These are phyloP conservation scores for Poecilia wingei DNA, from an alignment of 2,797 vertebrate species.

Conservation along the genomic window DNA sequence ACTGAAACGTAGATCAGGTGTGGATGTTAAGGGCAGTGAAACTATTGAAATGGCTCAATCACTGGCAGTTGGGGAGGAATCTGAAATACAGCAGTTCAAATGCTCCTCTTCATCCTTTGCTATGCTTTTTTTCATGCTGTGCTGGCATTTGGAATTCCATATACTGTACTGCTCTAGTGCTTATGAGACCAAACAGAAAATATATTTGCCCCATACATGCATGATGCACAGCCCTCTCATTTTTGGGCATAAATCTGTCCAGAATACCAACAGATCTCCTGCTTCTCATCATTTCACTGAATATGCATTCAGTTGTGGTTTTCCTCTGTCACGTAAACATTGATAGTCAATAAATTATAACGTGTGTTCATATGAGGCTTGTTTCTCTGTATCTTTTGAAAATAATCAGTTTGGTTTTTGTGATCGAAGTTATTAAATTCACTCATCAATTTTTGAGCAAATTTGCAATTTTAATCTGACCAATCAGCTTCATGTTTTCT, in stretches of 20 bases:
- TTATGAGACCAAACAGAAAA: background rate
- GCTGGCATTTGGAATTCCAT: background rate
- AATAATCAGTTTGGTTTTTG: background rate
- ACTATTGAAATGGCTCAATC: background rate
- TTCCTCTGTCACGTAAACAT: background rate
- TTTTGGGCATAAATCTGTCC: background rate
- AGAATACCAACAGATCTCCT: background rate
- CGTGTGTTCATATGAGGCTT: background rate
- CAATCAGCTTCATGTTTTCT: no score
- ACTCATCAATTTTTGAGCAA: no score
- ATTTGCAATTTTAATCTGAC: no score
- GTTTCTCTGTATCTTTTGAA: background rate
- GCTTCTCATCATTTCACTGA: background rate
- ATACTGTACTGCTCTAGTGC: background rate
- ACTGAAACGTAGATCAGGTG: background rate
- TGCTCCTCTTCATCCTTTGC: background rate
- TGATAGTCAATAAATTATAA: background rate
- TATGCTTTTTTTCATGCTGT: background rate
- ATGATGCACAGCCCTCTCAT: background rate
- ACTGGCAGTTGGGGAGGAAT: background rate
- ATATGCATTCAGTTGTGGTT: background rate
- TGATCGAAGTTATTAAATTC: background rate
- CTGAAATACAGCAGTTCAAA: background rate
- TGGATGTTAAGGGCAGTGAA: background rate
- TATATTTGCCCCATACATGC: background rate